A percentile compares a stretch with the other conserved stretches of the same genome.
phyloP scores from a whole-genome alignment of 2,888 invertebrate species.

The Suillia variegata region DNA sequence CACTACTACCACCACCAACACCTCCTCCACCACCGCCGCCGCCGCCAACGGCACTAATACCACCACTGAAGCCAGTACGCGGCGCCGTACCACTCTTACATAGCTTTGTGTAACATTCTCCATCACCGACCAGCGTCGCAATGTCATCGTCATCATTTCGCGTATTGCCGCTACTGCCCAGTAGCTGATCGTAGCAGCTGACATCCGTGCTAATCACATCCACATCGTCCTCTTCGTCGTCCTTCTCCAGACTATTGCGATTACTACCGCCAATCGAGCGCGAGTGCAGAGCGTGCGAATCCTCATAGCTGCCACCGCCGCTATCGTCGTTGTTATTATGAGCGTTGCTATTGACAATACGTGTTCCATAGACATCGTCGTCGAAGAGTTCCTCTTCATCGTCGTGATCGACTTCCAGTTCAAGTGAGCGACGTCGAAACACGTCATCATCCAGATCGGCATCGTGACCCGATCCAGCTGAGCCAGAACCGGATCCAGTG shows the following conservation, averaged over 20 bases:
- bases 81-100: conserved; percentile 35
- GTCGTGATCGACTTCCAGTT: conserved; percentile 41
- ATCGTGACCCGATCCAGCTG: conserved; percentile 31
- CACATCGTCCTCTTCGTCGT: conserved; percentile 59
- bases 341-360: conserved; percentile 55
- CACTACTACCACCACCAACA: conserved; percentile 47
- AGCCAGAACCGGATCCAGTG: conserved; percentile 29
- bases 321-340: conserved; percentile 60
- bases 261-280: conserved; percentile 59
- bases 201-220: conserved; percentile 61
- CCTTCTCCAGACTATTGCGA: conserved; percentile 59
- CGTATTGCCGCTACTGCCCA: conserved; percentile 55
- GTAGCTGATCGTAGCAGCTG: conserved; percentile 58
- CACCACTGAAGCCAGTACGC: conserved; percentile 25
- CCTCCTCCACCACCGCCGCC: conserved; percentile 41
- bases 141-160: conserved; percentile 54
- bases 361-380: conserved; percentile 58
- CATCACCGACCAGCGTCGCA: conserved; percentile 52
- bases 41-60: conserved; percentile 29
- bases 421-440: conserved; percentile 52
- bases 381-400: conserved; percentile 50
- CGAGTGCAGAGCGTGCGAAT: conserved; percentile 59
- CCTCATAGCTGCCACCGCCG: conserved; percentile 60
- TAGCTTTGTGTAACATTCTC: conserved; percentile 43
- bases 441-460: conserved; percentile 43